Conservation (phyloP, 2,797 vertebrate species). For the Enteromius trimaculatus region DNA sequence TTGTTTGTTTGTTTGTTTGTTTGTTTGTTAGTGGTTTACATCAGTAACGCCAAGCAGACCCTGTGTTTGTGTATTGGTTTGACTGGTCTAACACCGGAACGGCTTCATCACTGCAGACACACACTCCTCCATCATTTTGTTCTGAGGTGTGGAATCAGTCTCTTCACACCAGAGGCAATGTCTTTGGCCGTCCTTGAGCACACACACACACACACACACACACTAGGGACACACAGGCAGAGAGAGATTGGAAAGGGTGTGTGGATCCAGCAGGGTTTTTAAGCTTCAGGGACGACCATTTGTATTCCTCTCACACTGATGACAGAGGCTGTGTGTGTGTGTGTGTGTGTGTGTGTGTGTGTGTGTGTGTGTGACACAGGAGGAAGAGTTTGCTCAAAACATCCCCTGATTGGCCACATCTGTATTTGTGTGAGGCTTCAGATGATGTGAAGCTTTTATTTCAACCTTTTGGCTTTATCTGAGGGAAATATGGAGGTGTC, state of each 20-base stretch:
- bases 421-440: neutral
- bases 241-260: constrained; percentile 54
- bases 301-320: constrained; percentile 79
- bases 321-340: constrained; percentile 53
- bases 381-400: too few relatives aligned
- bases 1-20: too few relatives aligned
- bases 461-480: too few relatives aligned
- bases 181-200: constrained; percentile 79
- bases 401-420: neutral
- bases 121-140: constrained; percentile 63
- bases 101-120: constrained; percentile 62
- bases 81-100: constrained; percentile 52
- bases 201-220: neutral
- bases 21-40: neutral
- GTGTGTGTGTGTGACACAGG: neutral
- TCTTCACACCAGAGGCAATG: constrained; percentile 70
- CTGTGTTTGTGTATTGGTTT: neutral
- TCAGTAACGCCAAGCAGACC: neutral
- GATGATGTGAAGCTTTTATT: too few relatives aligned
- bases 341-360: neutral
- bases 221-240: constrained; percentile 24
- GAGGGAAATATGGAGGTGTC: too few relatives aligned
- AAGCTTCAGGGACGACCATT: constrained; percentile 70
- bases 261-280: constrained; percentile 59
- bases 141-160: constrained; percentile 69